Evolutionary conservation across 2,113 vertebrate genomes (phyloP), one percentile per base, ranked within the genome.

Genomic region (Nannospalax galili): DNA sequence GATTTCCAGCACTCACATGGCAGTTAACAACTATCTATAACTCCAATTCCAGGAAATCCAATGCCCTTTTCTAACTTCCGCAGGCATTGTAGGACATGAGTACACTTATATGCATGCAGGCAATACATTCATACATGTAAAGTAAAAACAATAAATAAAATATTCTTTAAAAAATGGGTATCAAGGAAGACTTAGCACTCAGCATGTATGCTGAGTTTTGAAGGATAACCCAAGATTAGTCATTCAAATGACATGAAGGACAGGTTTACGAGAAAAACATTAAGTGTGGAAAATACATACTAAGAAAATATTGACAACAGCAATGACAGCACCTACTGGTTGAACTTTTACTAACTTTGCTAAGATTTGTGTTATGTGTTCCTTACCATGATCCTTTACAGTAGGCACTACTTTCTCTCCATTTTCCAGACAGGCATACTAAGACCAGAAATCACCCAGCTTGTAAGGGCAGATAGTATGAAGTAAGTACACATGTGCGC

Each of bases 371-470:
- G 28, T 92, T 70, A 84, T 14, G 15, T 40, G 20, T 37, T 90
- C n/a, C 16, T 81, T 19, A 52, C 42, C 64, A 35, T 2, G 42
- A 22, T 62, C 45, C n/a, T 90, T 60, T 45, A 15, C 5, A 16
- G 9, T 45, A 64, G 22, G 11, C 40, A 3, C 16, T 56, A 52
- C 7, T 70, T 37, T 32, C 20, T 19, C 6, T 35, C 19, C 0
- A 48, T 97, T 97, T 94, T 92, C 69, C 35, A 85, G 94, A 74
- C 19, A 26, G 70, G 73, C 52, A 91, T 81, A 77, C 3, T 60
- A 69, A 96, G 37, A 6, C 87, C 64, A 4, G n/a, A 88, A 93
- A 80, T 37, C 52, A 14, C 10, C 60, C n/a, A 91, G 64, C 7
- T 97, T 37, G 30, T 73, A 52, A 84, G 37, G 0, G 4, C 35